Base-by-base conservation (phyloP, 1,140 invertebrate species). In the Mya arenaria region DNA sequence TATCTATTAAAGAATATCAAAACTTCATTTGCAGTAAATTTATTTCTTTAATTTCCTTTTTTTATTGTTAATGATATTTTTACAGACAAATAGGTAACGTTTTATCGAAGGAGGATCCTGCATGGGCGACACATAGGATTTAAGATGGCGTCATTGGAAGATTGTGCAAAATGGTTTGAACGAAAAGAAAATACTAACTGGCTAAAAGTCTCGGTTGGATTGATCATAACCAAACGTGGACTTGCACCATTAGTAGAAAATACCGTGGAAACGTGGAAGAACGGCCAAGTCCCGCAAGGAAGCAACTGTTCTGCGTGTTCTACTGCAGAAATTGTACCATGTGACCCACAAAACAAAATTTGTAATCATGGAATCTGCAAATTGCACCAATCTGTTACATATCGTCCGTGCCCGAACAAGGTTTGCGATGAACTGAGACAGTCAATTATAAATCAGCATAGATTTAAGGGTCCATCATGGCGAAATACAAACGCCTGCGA, bases 381-480 rank as follows among this genome's bases (percentile, higher is more conserved):
- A 4, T n/a, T 17, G 19, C 25, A 23, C 48, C 25, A 17, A 52
- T 52, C 25, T 23, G n/a, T n/a, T 23, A 52, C 48, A 52, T n/a
- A 52, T 52, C 48, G 25, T 52, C 19, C 48, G 17, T 52, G 25
- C 48, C 48, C 48, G 17, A 52, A 23, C 48, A 52, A 52, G 19
- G 48, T 52, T n/a, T 52, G 48, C 48, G 48, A 52, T n/a, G 17
- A 52, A 52, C 17, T 52, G 2, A 52, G 25, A 52, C 48, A n/a
- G 19, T 17, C 17, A 3, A 52, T 52, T n/a, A 52, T 52, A 52
- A n/a, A 17, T n/a, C 25, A 52, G 19, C 65, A 68, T 25, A 36
- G 32, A 23, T 68, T 32, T 25, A 39, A 39, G 25, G 39, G 39
- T 41, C 65, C 65, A 17, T 68, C 65, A 23, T 68, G 65, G 65